A percentile compares a stretch with the other conserved stretches of the same genome.
Evolutionary conservation across 2,797 vertebrate species (phyloP).

Genomic region (Darevskia mixta): DNA sequence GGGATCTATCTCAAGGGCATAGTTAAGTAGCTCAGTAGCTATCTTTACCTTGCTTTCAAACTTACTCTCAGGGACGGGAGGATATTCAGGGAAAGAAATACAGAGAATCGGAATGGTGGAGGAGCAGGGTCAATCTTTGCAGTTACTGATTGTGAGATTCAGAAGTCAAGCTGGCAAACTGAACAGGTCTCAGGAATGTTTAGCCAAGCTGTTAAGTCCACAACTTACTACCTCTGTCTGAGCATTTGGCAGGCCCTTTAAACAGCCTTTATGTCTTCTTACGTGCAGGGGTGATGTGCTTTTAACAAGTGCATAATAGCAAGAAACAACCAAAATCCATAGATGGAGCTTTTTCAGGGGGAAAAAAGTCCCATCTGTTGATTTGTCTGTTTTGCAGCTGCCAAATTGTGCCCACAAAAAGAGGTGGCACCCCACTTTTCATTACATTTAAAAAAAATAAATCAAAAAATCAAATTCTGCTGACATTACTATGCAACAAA

Average conservation of each 20-base stretch:
- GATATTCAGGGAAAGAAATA: background rate
- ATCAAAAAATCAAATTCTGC: background rate
- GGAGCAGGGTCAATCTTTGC: background rate
- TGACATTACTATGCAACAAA: background rate
- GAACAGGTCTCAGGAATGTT: background rate
- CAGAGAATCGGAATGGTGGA: background rate
- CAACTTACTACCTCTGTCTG: background rate
- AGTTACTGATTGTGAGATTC: background rate
- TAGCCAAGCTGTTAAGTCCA: background rate
- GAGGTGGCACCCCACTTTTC: background rate
- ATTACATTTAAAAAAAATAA: background rate
- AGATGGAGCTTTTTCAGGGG: too few relatives aligned
- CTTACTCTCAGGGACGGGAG: background rate
- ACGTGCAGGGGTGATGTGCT: background rate
- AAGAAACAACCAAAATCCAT: background rate
- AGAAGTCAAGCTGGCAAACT: background rate
- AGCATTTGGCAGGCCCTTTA: too few relatives aligned
- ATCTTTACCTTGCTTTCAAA: background rate
- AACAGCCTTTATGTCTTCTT: background rate
- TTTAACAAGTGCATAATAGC: background rate
- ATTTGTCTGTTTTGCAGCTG: background rate
- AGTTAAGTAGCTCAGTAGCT: background rate
- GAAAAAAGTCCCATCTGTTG: background rate
- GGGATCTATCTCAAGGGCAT: background rate
- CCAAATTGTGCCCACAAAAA: background rate